Conservation (phyloP, 2,888 invertebrate genomes). For the Philereme transversata region DNA sequence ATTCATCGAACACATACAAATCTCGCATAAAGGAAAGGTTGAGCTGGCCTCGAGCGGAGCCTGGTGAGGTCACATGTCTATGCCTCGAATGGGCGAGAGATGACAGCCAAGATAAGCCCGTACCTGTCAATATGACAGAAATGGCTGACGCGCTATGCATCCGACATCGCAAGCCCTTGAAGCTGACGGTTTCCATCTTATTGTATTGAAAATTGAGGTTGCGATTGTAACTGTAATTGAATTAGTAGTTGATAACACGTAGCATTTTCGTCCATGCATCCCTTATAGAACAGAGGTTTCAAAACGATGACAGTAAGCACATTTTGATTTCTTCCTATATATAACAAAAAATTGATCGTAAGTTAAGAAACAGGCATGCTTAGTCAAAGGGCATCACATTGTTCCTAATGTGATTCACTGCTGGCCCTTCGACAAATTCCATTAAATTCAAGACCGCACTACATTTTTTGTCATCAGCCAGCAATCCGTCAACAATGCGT, state of each 20-base stretch:
- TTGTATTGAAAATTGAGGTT: slow-evolving; percentile 26
- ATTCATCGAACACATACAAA: slow-evolving; percentile 45
- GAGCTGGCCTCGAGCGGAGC: slow-evolving; percentile 61
- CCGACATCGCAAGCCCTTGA: slow-evolving; percentile 34
- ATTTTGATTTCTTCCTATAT: not conserved
- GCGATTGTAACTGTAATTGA: slow-evolving; percentile 2
- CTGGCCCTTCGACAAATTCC: slow-evolving; percentile 29
- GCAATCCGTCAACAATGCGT: slow-evolving; percentile 61
- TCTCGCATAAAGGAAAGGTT: slow-evolving; percentile 59
- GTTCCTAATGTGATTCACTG: slow-evolving; percentile 37
- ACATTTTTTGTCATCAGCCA: slow-evolving; percentile 29
- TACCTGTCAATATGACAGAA: slow-evolving; percentile 42
- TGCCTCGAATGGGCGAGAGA: slow-evolving; percentile 69
- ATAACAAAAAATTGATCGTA: slow-evolving; percentile 28
- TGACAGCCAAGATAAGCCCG: slow-evolving; percentile 69
- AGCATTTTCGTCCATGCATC: not conserved
- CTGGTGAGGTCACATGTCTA: slow-evolving; percentile 68
- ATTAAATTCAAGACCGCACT: slow-evolving; percentile 26
- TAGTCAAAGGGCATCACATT: slow-evolving; percentile 27
- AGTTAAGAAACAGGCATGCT: slow-evolving; percentile 26
- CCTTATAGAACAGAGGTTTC: not conserved
- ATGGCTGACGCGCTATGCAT: slow-evolving; percentile 34
- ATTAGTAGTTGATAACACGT: slow-evolving; percentile 5
- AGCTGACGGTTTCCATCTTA: slow-evolving; percentile 25
- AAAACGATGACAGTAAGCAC: too few species aligned